phyloP scores from a whole-genome alignment of 2,888 invertebrate genomes.

The Sabatieria punctata region DNA sequence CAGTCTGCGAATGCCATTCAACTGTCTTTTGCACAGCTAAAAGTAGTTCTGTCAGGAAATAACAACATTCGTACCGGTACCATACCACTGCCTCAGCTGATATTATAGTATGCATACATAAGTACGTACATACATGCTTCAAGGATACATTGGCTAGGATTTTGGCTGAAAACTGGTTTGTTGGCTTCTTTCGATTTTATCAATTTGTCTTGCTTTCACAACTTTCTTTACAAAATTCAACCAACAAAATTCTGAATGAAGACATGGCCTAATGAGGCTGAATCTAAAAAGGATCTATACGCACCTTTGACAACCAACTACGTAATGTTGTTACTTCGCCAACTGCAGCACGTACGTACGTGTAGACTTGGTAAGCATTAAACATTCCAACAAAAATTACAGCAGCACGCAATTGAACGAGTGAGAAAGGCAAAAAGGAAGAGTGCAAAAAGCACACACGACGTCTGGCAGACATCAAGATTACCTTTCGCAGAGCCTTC shows the following conservation, averaged over 20 bases:
- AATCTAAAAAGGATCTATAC: no score
- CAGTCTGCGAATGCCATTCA: constrained; percentile 82
- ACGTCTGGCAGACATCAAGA: constrained; percentile 9
- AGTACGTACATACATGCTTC: background rate
- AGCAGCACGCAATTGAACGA: background rate
- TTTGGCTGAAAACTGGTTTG: no score
- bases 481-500: constrained; percentile 89
- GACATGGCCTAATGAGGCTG: no score
- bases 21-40: constrained; percentile 79
- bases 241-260: no score
- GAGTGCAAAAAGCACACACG: no score
- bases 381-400: background rate
- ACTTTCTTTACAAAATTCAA: no score
- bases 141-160: no score
- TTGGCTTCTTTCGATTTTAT: no score
- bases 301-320: no score
- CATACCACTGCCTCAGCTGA: background rate
- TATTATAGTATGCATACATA: background rate
- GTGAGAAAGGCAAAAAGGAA: background rate
- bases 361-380: background rate
- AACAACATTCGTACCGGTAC: constrained; percentile 3
- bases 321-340: no score
- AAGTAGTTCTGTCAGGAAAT: constrained; percentile 22
- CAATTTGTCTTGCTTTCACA: no score
- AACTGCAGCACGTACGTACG: background rate